These are phyloP conservation scores for Halichoeres trimaculatus DNA, from an alignment of 2,113 vertebrate species.

Conservation along the genomic window DNA sequence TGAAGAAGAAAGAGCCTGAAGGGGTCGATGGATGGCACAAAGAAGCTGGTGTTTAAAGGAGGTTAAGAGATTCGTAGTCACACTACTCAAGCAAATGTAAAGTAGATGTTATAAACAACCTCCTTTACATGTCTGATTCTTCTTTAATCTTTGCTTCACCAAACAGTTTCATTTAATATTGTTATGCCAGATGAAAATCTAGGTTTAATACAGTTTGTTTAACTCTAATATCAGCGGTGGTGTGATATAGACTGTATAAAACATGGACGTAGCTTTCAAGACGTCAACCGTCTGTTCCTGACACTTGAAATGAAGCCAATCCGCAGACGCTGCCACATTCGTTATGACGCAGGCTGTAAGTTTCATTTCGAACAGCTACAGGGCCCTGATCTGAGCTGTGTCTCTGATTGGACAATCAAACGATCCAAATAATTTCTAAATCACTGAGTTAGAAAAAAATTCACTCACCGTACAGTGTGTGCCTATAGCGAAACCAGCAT, in stretches of 20 bases:
- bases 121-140: conserved; percentile 8
- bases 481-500: too few species aligned
- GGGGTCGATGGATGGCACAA: conserved; percentile 19
- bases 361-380: too few species aligned
- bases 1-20: conserved; percentile 11
- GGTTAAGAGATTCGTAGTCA: conserved; percentile 17
- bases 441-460: too few species aligned
- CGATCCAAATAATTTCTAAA: too few species aligned
- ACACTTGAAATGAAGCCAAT: too few species aligned
- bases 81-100: background rate
- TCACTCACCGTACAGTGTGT: too few species aligned
- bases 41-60: conserved; percentile 30
- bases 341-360: too few species aligned
- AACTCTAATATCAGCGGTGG: background rate
- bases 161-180: background rate
- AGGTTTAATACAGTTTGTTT: background rate
- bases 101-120: conserved; percentile 24
- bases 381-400: too few species aligned
- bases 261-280: too few species aligned
- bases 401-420: too few species aligned
- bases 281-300: too few species aligned
- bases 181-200: background rate
- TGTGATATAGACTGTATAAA: background rate
- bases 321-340: too few species aligned
- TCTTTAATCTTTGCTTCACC: background rate